Evolutionary conservation across 1,140 invertebrate genomes (phyloP), one percentile per base, ranked within the genome.

Genomic region (Neodiprion pinetum): DNA sequence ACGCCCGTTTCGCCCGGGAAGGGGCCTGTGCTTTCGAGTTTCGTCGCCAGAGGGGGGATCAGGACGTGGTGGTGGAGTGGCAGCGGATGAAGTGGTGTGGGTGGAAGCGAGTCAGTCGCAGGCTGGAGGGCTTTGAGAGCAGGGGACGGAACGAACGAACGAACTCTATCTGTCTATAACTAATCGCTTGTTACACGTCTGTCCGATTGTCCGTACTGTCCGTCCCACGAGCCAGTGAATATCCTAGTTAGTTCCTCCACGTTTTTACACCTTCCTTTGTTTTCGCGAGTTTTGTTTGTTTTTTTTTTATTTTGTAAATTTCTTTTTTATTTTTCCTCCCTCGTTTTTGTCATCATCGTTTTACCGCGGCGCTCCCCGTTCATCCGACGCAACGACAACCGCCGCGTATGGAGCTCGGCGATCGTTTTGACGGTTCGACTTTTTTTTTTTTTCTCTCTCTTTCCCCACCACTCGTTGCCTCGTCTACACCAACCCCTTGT

Each of bases 51-150:
- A 88, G 86, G 86, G 86, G 79, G 80, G 79, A 78, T 77, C 79
- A 80, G 80, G 80, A 80, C 77, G 79, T 76, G 76, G 79, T 73
- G 81, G 82, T 82, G 82, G 53, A 79, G 85, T 83, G 83, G 84
- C 53, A 61, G 78, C 78, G 80, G 82, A 76, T 88, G 83, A 86
- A 83, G 86, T 87, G 85, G 87, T 88, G 87, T 89, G 87, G 86
- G 88, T 88, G 83, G 78, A 84, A 74, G 79, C 81, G 82, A 87
- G 87, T 87, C 88, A 89, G 87, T 89, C 86, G 86, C 86, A 84
- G 86, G 86, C 86, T 87, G 88, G 87, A 89, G 88, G 83, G 86
- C 86, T 86, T 85, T 85, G 85, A 80, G 81, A 86, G 84, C 88
- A 88, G 87, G 87, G 86, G 87, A 87, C 86, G 85, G 87, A 87